Base-by-base conservation (phyloP, 2,888 invertebrate species). In the Dromius quadrimaculatus region DNA sequence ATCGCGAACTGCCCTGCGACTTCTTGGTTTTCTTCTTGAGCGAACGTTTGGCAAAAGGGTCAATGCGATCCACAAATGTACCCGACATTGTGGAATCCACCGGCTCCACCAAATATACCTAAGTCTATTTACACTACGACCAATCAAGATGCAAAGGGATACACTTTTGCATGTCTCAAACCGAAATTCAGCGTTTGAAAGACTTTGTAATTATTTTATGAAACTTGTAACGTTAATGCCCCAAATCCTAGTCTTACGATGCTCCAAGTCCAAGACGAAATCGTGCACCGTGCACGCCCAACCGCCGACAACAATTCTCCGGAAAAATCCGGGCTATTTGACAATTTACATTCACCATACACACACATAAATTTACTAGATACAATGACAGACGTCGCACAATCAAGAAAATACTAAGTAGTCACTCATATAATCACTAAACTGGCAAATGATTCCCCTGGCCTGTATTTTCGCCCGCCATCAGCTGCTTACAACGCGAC, bases 11-110 rank as follows among this genome's bases (percentile, higher is more conserved):
- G 80, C 98, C 98, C 87, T 98, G 98, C 83, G 97, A 97, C 86
- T 96, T 95, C 88, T 96, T 97, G 82, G 95, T 95, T 86, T 98
- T 97, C 88, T 98, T 96, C 88, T 97, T 96, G 80, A 97, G 86
- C 80, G 98, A 97, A 84, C 97, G 91, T 88, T 98, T 98, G 79
- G 95, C 94, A 87, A 98, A 98, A 81, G 98, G 98, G 89, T 98
- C 98, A 88, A 98, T 98, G 86, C 97, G 94, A 89, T 98, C 98
- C 87, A 97, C 97, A 89, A 97, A 95, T 84, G 94, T 91, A 87
- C 90, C 91, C 87, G 93, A 90, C 90, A 88, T 89, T 83, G 85
- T 86, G 84, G 50, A 54, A 28, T 54, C 32, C 22, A 41, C 54
- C 41, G 38, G 57, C 50, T 15, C 41, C 65, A 62, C 62, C 22